Percentiles rank a stretch among this genome's conserved stretches.
Evolutionary conservation across 2,888 invertebrate species (phyloP).

Genomic region (Pyralis farinalis): DNA sequence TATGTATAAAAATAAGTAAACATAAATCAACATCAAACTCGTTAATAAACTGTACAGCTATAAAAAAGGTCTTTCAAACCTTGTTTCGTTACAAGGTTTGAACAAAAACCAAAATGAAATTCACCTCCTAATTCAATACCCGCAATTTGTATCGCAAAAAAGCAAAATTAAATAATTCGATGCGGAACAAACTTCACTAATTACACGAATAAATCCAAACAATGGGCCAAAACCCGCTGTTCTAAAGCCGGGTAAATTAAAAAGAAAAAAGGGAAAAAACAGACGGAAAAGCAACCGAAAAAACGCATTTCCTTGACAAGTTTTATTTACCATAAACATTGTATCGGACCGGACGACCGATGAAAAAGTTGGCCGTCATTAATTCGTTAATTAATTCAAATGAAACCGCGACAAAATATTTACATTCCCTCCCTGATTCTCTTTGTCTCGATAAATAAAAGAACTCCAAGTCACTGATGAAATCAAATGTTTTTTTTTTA

Average conservation of each 20-base stretch:
- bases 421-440: slow-evolving; percentile 58
- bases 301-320: slow-evolving; percentile 76
- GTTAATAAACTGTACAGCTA: slow-evolving; percentile 16
- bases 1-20: too few species aligned
- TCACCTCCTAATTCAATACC: slow-evolving; percentile 57
- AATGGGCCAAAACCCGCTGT: slow-evolving; percentile 54
- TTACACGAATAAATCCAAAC: slow-evolving; percentile 78
- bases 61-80: slow-evolving; percentile 36
- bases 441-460: slow-evolving; percentile 56
- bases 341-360: slow-evolving; percentile 57
- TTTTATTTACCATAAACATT: slow-evolving; percentile 80
- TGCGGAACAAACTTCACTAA: slow-evolving; percentile 77
- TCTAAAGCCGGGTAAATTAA: slow-evolving; percentile 66
- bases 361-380: slow-evolving; percentile 76
- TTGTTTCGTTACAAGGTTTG: slow-evolving; percentile 9
- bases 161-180: slow-evolving; percentile 69
- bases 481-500: too few species aligned
- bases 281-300: slow-evolving; percentile 72
- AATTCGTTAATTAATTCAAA: slow-evolving; percentile 80
- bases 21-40: slow-evolving; percentile 6
- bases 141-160: slow-evolving; percentile 60
- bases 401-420: slow-evolving; percentile 76
- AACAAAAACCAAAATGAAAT: slow-evolving; percentile 38
- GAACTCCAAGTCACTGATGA: slow-evolving; percentile 57
- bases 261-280: slow-evolving; percentile 61